These are phyloP conservation scores for Thalassaphorura encarpata DNA, from an alignment of 1,140 invertebrate genomes.

Conservation along the genomic window DNA sequence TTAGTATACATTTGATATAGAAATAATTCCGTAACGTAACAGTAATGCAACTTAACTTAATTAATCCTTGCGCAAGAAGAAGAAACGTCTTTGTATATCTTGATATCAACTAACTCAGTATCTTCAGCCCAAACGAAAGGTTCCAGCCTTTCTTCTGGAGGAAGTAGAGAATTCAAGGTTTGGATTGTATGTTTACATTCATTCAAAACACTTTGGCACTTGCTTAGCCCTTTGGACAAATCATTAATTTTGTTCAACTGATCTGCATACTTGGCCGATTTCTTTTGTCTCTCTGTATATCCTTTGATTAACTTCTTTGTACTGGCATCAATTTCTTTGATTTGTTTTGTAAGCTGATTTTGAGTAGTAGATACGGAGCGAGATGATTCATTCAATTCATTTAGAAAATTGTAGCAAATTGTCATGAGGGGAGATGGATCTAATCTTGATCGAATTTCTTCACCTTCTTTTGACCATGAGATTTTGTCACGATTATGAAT, in stretches of 20 bases:
- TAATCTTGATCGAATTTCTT: constrained; percentile 16
- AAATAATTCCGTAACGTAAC: background rate
- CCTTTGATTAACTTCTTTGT: constrained; percentile 55
- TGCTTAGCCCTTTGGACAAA: constrained; percentile 59
- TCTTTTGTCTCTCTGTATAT: constrained; percentile 68
- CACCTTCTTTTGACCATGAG: constrained; percentile 8
- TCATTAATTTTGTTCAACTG: constrained; percentile 70
- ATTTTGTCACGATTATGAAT: constrained; percentile 18
- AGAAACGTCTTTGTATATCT: no score
- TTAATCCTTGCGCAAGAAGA: no score
- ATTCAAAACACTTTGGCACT: constrained; percentile 69
- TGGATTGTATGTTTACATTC: constrained; percentile 61
- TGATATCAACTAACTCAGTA: background rate
- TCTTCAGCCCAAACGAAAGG: constrained; percentile 50
- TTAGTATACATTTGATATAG: background rate
- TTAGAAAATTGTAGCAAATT: constrained; percentile 14
- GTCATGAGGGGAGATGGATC: constrained; percentile 2
- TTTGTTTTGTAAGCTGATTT: background rate
- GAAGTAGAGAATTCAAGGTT: constrained; percentile 69
- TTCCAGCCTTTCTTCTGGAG: constrained; percentile 70
- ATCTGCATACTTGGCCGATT: constrained; percentile 71
- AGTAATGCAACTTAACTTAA: background rate
- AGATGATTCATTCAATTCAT: constrained; percentile 4
- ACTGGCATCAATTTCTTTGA: constrained; percentile 49
- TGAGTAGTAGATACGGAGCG: constrained; percentile 11